Evolutionary conservation across 1,140 invertebrate species (phyloP).

Genomic region (Heliconius hewitsoni): DNA sequence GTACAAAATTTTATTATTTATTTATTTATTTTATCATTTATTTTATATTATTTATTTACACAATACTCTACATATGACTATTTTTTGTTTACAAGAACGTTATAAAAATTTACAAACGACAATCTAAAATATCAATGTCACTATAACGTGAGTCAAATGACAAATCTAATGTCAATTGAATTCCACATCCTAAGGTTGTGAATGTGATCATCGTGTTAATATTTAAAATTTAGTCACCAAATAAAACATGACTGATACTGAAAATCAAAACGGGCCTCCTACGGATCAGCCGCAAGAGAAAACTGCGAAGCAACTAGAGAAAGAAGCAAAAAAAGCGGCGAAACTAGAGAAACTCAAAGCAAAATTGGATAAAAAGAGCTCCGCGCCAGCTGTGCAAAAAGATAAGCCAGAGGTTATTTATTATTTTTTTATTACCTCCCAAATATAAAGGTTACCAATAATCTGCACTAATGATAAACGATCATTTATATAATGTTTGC

Average conservation of each 20-base stretch:
- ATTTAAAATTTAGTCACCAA: constrained; percentile 30
- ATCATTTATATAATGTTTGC: neutral
- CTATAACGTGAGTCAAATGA: neutral
- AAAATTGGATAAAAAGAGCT: constrained; percentile 91
- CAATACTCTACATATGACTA: neutral
- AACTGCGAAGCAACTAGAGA: constrained; percentile 93
- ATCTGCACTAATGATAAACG: neutral
- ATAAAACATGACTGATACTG: constrained; percentile 68
- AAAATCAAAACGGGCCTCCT: constrained; percentile 54
- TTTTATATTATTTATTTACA: no score
- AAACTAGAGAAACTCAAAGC: constrained; percentile 96
- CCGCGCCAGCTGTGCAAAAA: constrained; percentile 79
- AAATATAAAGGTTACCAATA: constrained; percentile 11
- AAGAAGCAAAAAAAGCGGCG: constrained; percentile 93
- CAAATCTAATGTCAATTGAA: constrained; percentile 14
- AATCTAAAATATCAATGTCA: neutral
- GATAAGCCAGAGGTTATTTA: constrained; percentile 85
- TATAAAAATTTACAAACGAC: neutral
- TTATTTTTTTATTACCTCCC: neutral
- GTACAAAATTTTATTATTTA: no score
- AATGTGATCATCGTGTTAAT: constrained; percentile 23
- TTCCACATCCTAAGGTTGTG: constrained; percentile 25
- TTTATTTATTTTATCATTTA: no score
- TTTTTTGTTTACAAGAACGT: neutral
- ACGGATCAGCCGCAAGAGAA: constrained; percentile 83